phyloP scores from a whole-genome alignment of 53 echinoderm and acorn worm species.

The Hippasteria phrygiana region DNA sequence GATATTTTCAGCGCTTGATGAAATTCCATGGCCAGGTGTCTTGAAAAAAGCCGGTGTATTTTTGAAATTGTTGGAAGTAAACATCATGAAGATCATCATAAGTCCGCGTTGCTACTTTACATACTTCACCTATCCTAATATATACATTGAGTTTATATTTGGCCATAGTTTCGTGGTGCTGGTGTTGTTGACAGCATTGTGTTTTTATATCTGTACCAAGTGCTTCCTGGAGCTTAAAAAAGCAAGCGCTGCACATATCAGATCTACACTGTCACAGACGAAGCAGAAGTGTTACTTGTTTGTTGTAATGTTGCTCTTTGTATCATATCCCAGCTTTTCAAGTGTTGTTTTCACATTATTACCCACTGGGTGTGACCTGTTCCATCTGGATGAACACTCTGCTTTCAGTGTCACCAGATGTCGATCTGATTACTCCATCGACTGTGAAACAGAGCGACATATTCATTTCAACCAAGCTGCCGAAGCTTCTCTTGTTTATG shows the following conservation, averaged over 20 bases:
- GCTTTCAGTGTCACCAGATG: background rate
- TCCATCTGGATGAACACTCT: slow-evolving; percentile 52
- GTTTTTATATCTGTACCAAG: background rate
- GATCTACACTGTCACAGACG: background rate
- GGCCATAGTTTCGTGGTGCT: slow-evolving; percentile 15
- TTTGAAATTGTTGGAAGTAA: slow-evolving; percentile 35
- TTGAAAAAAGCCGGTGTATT: slow-evolving; percentile 29
- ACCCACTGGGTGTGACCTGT: slow-evolving; percentile 65
- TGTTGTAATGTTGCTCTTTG: slow-evolving; percentile 64
- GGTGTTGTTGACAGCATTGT: slow-evolving; percentile 5
- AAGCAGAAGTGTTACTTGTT: slow-evolving; percentile 43
- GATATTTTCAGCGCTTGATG: slow-evolving; percentile 39
- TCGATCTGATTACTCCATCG: slow-evolving; percentile 68
- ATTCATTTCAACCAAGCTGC: slow-evolving; percentile 36
- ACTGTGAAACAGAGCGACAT: slow-evolving; percentile 50
- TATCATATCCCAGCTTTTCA: slow-evolving; percentile 67
- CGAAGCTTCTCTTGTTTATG: slow-evolving; percentile 53
- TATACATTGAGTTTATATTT: slow-evolving; percentile 63
- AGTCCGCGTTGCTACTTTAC: slow-evolving; percentile 68
- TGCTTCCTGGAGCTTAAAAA: background rate
- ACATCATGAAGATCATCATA: slow-evolving; percentile 47
- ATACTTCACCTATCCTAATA: slow-evolving; percentile 44
- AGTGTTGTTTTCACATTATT: slow-evolving; percentile 59
- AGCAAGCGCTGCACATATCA: background rate
- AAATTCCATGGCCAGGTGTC: slow-evolving; percentile 50